Conservation (phyloP, 1,140 invertebrate genomes). For the Diachasma alloeum region DNA sequence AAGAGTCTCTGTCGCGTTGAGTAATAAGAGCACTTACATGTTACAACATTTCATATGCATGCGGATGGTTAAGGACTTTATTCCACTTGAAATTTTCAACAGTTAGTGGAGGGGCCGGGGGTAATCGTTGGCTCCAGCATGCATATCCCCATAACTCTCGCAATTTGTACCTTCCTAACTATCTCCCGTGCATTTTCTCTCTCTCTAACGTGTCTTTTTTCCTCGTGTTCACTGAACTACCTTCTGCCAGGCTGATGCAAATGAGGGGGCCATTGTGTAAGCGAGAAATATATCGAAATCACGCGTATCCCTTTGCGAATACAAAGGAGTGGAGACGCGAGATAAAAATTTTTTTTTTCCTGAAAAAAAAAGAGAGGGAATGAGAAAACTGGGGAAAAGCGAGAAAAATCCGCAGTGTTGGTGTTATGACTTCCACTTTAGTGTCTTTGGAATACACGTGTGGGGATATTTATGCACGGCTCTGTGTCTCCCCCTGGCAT, state of each 20-base stretch:
- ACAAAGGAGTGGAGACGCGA: neutral
- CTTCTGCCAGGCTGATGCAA: neutral
- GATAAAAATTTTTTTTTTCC: too few relatives aligned
- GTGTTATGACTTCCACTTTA: too few relatives aligned
- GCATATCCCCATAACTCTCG: neutral
- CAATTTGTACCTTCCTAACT: neutral
- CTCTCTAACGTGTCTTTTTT: neutral
- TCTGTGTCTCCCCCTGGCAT: too few relatives aligned
- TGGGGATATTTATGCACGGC: too few relatives aligned
- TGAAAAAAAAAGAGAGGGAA: too few relatives aligned
- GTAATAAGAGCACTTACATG: neutral
- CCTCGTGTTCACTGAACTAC: neutral
- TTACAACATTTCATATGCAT: neutral
- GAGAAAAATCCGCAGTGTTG: too few relatives aligned
- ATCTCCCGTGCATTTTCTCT: neutral
- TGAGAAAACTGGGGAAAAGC: too few relatives aligned
- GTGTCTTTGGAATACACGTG: too few relatives aligned
- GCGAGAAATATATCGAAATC: neutral
- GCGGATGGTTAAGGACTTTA: neutral
- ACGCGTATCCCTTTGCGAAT: neutral
- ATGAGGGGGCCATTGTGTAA: neutral
- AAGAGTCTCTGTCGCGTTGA: neutral
- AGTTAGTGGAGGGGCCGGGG: neutral
- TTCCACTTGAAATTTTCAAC: neutral
- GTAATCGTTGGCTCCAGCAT: neutral